These are phyloP conservation scores for Phasianus colchicus DNA, from an alignment of 2,113 vertebrate genomes.

Conservation along the genomic window DNA sequence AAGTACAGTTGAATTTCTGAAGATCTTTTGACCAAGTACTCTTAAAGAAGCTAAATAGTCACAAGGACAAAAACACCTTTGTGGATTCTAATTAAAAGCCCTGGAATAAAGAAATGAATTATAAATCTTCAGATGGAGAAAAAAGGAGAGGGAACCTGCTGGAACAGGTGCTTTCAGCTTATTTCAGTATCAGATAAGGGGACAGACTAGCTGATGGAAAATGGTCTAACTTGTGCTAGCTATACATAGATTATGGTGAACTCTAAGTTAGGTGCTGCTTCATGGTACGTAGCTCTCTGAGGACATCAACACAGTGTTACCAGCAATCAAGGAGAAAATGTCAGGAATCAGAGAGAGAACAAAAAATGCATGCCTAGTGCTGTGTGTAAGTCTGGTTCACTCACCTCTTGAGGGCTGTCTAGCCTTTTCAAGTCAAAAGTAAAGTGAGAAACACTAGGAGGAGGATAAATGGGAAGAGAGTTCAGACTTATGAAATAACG, in stretches of 20 bases:
- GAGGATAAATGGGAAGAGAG: not conserved
- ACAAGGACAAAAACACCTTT: not conserved
- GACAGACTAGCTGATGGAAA: not conserved
- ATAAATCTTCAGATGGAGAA: not conserved
- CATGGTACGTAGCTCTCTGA: not conserved
- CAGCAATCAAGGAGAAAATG: not conserved
- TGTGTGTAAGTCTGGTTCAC: not conserved
- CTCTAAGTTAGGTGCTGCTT: not conserved
- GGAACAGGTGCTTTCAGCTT: not conserved
- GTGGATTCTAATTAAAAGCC: not conserved
- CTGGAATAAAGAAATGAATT: not conserved
- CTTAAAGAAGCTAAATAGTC: not conserved
- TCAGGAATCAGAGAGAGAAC: not conserved
- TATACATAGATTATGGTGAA: rapidly evolving
- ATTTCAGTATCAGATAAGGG: not conserved
- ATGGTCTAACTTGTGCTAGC: not conserved
- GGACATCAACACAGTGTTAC: not conserved
- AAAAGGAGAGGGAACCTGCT: not conserved
- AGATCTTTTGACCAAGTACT: not conserved
- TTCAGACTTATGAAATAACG: not conserved
- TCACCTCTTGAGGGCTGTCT: not conserved
- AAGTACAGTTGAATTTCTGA: not conserved
- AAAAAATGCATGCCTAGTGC: not conserved
- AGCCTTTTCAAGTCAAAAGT: not conserved
- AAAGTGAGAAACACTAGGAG: not conserved